phyloP scores from a whole-genome alignment of 2,888 invertebrate genomes.

The Leptopilina drosophilae region DNA sequence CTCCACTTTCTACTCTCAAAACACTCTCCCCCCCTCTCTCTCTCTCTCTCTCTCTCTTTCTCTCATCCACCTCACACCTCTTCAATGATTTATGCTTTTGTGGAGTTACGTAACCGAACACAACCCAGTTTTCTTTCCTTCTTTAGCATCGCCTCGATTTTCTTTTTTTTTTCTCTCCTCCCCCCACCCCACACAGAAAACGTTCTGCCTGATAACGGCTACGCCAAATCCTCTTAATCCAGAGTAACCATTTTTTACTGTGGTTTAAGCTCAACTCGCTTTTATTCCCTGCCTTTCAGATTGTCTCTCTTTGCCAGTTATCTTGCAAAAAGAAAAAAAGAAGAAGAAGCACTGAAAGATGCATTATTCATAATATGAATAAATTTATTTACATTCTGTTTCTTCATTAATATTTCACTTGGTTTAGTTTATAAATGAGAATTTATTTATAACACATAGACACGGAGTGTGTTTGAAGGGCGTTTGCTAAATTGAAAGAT shows the following conservation, averaged over 20 bases:
- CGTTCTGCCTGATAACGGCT: constrained; percentile 59
- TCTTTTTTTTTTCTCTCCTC: neutral
- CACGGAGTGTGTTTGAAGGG: too few relatives aligned
- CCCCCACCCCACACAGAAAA: neutral
- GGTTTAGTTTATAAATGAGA: neutral
- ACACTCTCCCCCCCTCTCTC: neutral
- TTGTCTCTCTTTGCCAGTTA: constrained; percentile 48
- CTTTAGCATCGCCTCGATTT: constrained; percentile 32
- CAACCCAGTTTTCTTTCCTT: constrained; percentile 44
- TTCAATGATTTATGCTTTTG: constrained; percentile 58
- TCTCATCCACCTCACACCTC: constrained; percentile 42
- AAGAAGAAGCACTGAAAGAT: constrained; percentile 36
- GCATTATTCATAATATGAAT: constrained; percentile 46
- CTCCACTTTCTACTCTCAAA: constrained; percentile 43
- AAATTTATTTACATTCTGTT: neutral
- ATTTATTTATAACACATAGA: too few relatives aligned
- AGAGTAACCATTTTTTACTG: constrained; percentile 60
- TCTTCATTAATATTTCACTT: neutral
- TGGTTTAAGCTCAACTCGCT: constrained; percentile 55
- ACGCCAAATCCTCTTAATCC: constrained; percentile 62
- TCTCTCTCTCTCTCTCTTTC: neutral
- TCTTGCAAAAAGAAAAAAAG: constrained; percentile 46
- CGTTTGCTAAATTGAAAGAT: too few relatives aligned
- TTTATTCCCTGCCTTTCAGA: constrained; percentile 54
- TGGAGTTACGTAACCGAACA: constrained; percentile 51